Base-by-base conservation (phyloP, 2,113 vertebrate genomes). In the Pseudopipra pipra region DNA sequence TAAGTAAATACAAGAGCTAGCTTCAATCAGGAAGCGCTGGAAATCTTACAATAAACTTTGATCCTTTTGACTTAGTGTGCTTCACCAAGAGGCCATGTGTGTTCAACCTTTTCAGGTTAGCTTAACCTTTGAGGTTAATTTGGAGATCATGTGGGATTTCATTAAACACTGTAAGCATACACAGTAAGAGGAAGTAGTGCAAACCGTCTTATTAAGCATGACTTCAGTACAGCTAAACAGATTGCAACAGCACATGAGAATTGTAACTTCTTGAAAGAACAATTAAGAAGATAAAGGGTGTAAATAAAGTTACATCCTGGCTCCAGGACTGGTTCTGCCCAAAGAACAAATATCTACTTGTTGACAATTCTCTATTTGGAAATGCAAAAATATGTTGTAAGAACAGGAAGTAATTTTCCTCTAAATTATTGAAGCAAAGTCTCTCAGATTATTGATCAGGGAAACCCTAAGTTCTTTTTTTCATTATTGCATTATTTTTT, bases 341-440 rank as follows among this genome's bases (percentile, higher is more conserved):
- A 85, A 30, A 95, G 21, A 87, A 87, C 87, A 97, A 97, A 97
- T 51, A 95, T 14, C 25, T 77, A 89, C 46, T 65, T 90, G 83
- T 71, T 75, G 80, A 71, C 87, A 84, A 5, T 85, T 66, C 63
- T 65, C 56, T 30, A 21, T 14, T 23, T 7, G 23, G 55, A 74
- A 93, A 72, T 87, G 35, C 37, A 58, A 77, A 91, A 74, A 13
- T 47, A 28, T 14, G 6, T 41, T 84, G 2, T 39, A 80, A 71
- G 33, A 59, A 79, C 25, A 83, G 37, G 41, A 73, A 62, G 8
- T 41, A 0, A 37, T 68, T 86, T 88, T 89, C 63, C 18, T 72
- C 6, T 73, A 54, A 87, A 51, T 65, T 74, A 77, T 1, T 74
- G 51, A 88, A 87, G 44, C 14, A 47, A 92, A 63, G 33, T 55